These are phyloP conservation scores for Himalopsyche japonica DNA, from an alignment of 2,888 invertebrate species.

Conservation along the genomic window DNA sequence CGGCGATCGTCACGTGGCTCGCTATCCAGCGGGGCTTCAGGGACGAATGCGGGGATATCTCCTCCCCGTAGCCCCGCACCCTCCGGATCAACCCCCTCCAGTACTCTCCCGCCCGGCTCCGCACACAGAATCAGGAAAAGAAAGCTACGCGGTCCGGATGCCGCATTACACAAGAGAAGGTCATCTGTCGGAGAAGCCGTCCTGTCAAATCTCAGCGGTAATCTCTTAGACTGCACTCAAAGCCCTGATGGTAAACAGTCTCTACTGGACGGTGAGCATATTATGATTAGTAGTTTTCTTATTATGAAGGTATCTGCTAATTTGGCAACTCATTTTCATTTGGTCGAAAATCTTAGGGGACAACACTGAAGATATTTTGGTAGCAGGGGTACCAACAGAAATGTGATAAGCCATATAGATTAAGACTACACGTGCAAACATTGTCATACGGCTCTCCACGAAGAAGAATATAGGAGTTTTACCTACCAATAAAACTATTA, in stretches of 20 bases:
- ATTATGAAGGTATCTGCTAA: too few relatives aligned
- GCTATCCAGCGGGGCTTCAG: slow-evolving; percentile 43
- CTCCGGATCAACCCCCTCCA: slow-evolving; percentile 39
- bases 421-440: too few relatives aligned
- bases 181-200: slow-evolving; percentile 87
- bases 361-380: too few relatives aligned
- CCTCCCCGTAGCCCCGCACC: slow-evolving; percentile 32
- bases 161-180: slow-evolving; percentile 74
- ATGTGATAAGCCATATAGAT: too few relatives aligned
- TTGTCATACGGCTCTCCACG: too few relatives aligned
- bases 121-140: slow-evolving; percentile 69
- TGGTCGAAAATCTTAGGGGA: too few relatives aligned
- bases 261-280: slow-evolving; percentile 53
- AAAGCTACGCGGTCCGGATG: slow-evolving; percentile 66
- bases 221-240: slow-evolving; percentile 85
- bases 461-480: too few relatives aligned
- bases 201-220: slow-evolving; percentile 81
- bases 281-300: too few relatives aligned
- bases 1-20: slow-evolving; percentile 56
- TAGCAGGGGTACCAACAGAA: too few relatives aligned
- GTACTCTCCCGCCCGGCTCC: slow-evolving; percentile 37
- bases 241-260: slow-evolving; percentile 73
- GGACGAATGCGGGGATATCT: slow-evolving; percentile 37
- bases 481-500: too few relatives aligned
- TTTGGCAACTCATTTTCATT: too few relatives aligned